Evolutionary conservation across 30 jellyfish, hydroid and myxozoan species (phyloP), one percentile per base, ranked within the genome.

Genomic region (Cassiopea andromeda): DNA sequence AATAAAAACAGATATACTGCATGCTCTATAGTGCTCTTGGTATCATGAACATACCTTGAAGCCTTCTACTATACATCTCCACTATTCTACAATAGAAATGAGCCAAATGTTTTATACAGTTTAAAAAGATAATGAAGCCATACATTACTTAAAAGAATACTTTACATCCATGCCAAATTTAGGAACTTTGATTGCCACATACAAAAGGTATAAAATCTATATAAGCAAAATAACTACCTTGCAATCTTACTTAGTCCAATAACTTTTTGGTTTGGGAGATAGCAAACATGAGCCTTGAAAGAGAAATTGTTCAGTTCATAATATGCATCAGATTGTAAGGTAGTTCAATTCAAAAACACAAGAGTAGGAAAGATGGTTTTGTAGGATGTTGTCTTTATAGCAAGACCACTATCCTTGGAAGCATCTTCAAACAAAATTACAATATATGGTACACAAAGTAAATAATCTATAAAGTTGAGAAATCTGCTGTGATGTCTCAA

Each of bases 221-320:
- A 13, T 3, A 4, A 17, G 19, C 9, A 70, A 1, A 70, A 17
- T 16, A 38, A 43, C 38, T 87, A 95, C 99, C 99, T 91, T 87
- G 97, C 99, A 48, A 95, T 83, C 73, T 95, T 95, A 72, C 99
- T 95, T 7, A 95, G 78, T 69, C 99, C 99, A 60, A 95, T 69
- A 8, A 95, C 99, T 82, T 90, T 91, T 69, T 93, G 68, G 79
- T 95, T 90, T 43, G 99, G 99, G 8, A 95, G 91, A 47, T 95
- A 95, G 70, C 99, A 97, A 68, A 95, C 97, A 76, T 91, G 98
- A 17, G 98, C 99, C 99, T 95, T 18, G 1, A 87, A 79, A 1
- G 17, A 60, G 71, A 69, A 67, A 10, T 44, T 9, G 61, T 15
- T 2, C 38, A 18, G n/a, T 67, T 67, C 68, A 57, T 5, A 57